Evolutionary conservation across 2,113 vertebrate genomes (phyloP), one percentile per base, ranked within the genome.

Genomic region (Nannobrachium achirus): DNA sequence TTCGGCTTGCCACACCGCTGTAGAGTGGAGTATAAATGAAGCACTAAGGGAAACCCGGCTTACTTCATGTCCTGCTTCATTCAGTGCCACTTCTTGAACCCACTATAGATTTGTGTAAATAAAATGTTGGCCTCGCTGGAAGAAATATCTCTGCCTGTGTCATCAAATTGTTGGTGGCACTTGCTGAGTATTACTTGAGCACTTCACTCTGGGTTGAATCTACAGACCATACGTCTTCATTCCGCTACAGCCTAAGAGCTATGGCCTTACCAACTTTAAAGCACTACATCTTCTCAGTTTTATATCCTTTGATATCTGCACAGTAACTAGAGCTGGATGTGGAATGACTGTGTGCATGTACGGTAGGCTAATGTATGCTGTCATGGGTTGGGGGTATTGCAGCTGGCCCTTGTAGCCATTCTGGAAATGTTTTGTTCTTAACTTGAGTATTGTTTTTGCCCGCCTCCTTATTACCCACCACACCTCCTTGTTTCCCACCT

Each of bases 11-110:
- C 3, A 4, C 25, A 33, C 6, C 25, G 6, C 6, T 4, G 25
- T 2, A 33, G 3, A 5, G 6, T 5, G 6, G 25, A 33, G 25
- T 33, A 33, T 33, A 33, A 33, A 33, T 33, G 3, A 33, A 33
- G 25, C 25, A 33, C 3, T 33, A 33, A 5, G 13, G 76, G 82
- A 69, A 72, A 83, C 69, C 59, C 66, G 45, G 70, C 71, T 65
- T 40, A 44, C 66, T 78, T 58, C 0, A 18, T 80, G 57, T 58
- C 59, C 49, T 60, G 58, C 70, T 75, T 63, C 52, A 66, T 56
- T 69, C 13, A 1, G 38, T 76, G 75, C 41, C 55, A 63, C 71
- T 86, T 83, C 71, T 86, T 83, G 66, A 69, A 74, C 49, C 51
- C 18, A 56, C 69, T 49, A 33, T 33, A 33, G 25, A 3, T n/a